Evolutionary conservation across 2,888 invertebrate genomes (phyloP).

Genomic region (Parochlus steinenii): DNA sequence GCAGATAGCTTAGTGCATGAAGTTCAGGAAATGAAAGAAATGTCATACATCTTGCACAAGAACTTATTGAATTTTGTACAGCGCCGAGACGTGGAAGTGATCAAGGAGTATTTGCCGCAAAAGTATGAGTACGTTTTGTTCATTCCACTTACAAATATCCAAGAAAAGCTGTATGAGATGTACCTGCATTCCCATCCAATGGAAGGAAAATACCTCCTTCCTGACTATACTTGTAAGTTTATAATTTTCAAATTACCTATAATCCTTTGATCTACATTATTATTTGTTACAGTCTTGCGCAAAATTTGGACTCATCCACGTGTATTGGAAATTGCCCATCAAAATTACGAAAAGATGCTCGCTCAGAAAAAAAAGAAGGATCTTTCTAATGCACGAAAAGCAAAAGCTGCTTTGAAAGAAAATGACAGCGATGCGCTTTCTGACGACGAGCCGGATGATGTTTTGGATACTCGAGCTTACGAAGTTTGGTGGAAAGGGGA

Average conservation of each 20-base stretch:
- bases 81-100: constrained; percentile 58
- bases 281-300: constrained; percentile 25
- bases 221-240: constrained; percentile 41
- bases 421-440: constrained; percentile 29
- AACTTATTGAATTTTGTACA: constrained; percentile 59
- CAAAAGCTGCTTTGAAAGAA: constrained; percentile 15
- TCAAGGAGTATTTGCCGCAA: constrained; percentile 63
- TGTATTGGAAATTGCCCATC: constrained; percentile 35
- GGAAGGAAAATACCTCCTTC: constrained; percentile 32
- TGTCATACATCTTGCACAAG: constrained; percentile 75
- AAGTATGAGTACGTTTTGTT: constrained; percentile 76
- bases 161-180: constrained; percentile 36
- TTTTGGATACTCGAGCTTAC: constrained; percentile 27
- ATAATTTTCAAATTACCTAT: too few species aligned
- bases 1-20: constrained; percentile 61
- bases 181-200: constrained; percentile 25
- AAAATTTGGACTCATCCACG: constrained; percentile 53
- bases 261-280: too few species aligned
- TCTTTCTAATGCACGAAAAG: not conserved
- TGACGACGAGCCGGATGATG: constrained; percentile 27
- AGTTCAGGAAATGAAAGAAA: constrained; percentile 65
- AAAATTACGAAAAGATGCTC: too few species aligned
- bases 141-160: constrained; percentile 52
- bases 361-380: not conserved
- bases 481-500: constrained; percentile 55